Evolutionary conservation across 2,888 invertebrate genomes (phyloP).

Genomic region (Sepiola atlantica): DNA sequence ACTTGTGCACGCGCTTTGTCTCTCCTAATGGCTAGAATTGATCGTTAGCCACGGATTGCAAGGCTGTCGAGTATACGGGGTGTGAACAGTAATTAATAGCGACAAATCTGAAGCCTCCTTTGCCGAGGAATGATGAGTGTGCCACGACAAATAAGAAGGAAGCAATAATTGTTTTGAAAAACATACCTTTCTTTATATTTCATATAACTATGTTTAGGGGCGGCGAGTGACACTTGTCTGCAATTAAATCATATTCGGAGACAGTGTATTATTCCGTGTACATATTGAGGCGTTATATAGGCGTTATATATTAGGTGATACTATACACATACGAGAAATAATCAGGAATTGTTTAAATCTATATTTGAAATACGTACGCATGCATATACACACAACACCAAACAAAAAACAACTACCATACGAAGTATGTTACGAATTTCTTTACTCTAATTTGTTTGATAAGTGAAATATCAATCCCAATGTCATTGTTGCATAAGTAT

Average conservation of each 20-base stretch:
- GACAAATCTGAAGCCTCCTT: not conserved
- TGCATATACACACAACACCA: too few species aligned
- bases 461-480: too few species aligned
- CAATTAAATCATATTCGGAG: not conserved
- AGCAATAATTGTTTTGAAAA: not conserved
- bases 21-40: not conserved
- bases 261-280: not conserved
- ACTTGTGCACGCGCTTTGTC: not conserved
- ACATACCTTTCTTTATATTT: not conserved
- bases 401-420: too few species aligned
- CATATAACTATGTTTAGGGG: not conserved
- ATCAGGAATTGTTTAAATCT: too few species aligned
- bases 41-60: not conserved
- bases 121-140: not conserved
- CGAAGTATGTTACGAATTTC: too few species aligned
- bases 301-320: too few species aligned
- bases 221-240: not conserved
- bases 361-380: too few species aligned
- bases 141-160: not conserved
- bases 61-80: not conserved
- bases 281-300: not conserved
- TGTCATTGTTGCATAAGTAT: too few species aligned
- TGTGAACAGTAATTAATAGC: not conserved
- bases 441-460: too few species aligned
- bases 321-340: too few species aligned